Evolutionary conservation across 2,888 invertebrate genomes (phyloP), one percentile per base, ranked within the genome.

Genomic region (Tinea semifulvella): DNA sequence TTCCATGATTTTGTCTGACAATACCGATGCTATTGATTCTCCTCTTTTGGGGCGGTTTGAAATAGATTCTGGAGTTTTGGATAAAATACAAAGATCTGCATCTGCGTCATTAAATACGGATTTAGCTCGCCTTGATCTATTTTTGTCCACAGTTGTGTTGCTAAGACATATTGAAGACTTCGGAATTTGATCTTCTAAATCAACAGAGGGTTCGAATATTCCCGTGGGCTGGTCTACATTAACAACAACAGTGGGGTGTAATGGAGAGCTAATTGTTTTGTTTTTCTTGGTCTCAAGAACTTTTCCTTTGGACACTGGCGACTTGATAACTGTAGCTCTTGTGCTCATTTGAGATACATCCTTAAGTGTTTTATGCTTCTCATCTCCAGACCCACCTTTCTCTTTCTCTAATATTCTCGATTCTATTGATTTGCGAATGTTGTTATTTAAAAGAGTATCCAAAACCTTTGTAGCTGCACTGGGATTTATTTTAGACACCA

Each of bases 151-250:
- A 49, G 65, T 51, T 42, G 61, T 51, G 52, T 63, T 72, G 46
- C 53, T 70, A 2, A 84, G 71, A 47, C 79, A 81, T 40, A 86
- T 79, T 36, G 85, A 84, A 2, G 82, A 74, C 46, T 82, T 77
- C 1, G 85, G 86, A 56, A 86, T 86, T 68, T 87, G 86, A 50
- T 87, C 83, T 69, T 88, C 88, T 47, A 88, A 68, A 63, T 88
- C 88, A 20, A 87, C 69, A 1, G 88, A 86, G 1, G 89, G 85
- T 58, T 88, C 87, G 62, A 89, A 89, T 55, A 89, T 85, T 5
- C 89, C 89, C 0, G 88, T 88, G 0, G 88, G 88, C 51, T 74
- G 74, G 52, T 82, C 81, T 3, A 75, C 67, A 56, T 77, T 76
- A 1, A 80, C 71, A 20, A 79, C 68, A 14, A 73, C 53, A n/a